A percentile compares a stretch with the other conserved stretches of the same genome.
Evolutionary conservation across 2,888 invertebrate species (phyloP).

Genomic region (Phymatocera aterrima): DNA sequence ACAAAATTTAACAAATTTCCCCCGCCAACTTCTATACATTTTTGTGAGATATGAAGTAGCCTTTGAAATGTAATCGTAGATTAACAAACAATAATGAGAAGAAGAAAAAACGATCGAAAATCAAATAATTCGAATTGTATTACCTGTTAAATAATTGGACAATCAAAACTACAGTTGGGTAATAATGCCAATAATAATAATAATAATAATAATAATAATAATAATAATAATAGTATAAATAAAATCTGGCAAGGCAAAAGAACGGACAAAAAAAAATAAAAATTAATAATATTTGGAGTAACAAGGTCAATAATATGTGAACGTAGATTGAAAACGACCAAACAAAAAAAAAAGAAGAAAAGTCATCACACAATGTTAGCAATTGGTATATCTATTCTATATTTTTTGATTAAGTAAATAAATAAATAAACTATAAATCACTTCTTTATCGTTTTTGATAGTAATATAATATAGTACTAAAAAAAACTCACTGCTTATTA

Average conservation of each 20-base stretch:
- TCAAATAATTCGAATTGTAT: slow-evolving; percentile 13
- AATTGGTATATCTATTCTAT: slow-evolving; percentile 42
- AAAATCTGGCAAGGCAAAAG: slow-evolving; percentile 33
- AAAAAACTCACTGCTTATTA: slow-evolving; percentile 65
- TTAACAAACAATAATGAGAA: too few species aligned
- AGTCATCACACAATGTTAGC: slow-evolving; percentile 45
- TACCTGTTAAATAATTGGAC: slow-evolving; percentile 45
- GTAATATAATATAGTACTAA: slow-evolving; percentile 45
- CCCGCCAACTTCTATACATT: too few species aligned
- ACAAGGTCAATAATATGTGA: too few species aligned
- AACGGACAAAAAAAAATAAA: neutral
- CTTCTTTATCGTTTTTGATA: slow-evolving; percentile 22
- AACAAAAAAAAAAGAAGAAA: too few species aligned
- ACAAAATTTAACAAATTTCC: too few species aligned
- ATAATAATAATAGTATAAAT: neutral
- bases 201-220: too few species aligned
- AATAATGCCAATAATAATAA: too few species aligned
- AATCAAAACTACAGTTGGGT: slow-evolving; percentile 30
- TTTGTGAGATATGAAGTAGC: too few species aligned
- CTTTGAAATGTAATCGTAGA: too few species aligned
- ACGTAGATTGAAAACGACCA: slow-evolving; percentile 41
- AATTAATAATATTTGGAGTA: neutral
- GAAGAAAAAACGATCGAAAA: neutral
- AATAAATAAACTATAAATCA: slow-evolving; percentile 8
- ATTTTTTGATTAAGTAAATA: neutral